Base-by-base conservation (phyloP, 2,113 vertebrate species). In the Mystacornis crossleyi region DNA sequence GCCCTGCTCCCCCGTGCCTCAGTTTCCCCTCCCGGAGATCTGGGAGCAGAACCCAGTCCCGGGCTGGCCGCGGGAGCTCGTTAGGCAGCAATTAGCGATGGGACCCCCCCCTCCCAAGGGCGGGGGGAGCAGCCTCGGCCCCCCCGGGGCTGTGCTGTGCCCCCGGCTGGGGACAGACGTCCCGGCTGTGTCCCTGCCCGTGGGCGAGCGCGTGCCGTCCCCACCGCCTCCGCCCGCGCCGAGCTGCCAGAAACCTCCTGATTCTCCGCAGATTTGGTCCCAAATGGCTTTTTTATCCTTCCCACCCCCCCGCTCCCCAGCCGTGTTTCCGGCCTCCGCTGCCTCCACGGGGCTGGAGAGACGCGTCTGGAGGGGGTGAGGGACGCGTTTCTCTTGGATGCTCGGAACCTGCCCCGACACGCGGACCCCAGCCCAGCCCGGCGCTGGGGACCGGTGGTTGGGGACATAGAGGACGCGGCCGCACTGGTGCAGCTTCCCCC, bases 341-440 rank as follows among this genome's bases (percentile, higher is more conserved):
- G 31, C 26, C n/a, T 58, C 47, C n/a, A 5, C 12, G 8, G 67
- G 40, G 55, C 61, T 50, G 50, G 18, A 7, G 40, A 3, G 36
- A 15, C 0, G 10, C 0, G 7, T 12, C 65, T 4, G 61, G 26
- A 16, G 43, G 31, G 55, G 12, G 23, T 0, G 1, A 34, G 45
- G 78, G 64, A 25, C 21, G 5, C 4, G 4, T 5, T 38, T 2
- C 4, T 10, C 34, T 36, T 1, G 36, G n/a, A 2, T 28, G 34
- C 18, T 40, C 0, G 14, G 38, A 2, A 18, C 9, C 55, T 13
- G 7, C 10, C 60, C 84, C 0, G 34, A 0, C 12, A 12, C 4
- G 11, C 42, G 1, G 14, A 26, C 6, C 53, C 58, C 38, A 1
- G 1, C 18, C 29, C 42, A 11, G 85, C 23, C 16, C 0, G 1